Percentiles rank a stretch among this genome's conserved stretches.
phyloP scores from a whole-genome alignment of 2,113 vertebrate species.

The Thunnus thynnus region DNA sequence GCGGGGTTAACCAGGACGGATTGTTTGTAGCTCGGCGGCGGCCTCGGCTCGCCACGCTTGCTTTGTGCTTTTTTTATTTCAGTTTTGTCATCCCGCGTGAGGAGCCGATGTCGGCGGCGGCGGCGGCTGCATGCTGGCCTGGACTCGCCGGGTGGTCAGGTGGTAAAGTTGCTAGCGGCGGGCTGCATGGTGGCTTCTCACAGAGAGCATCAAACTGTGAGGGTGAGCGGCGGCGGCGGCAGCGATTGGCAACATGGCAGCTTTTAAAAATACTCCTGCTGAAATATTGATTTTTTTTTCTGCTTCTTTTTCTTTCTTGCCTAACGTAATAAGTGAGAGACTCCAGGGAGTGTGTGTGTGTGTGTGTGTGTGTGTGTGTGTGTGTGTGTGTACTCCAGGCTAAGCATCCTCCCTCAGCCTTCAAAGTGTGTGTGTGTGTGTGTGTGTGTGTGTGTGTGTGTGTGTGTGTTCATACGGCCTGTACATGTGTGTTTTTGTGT shows the following conservation, averaged over 20 bases:
- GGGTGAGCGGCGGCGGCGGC: constrained; percentile 31
- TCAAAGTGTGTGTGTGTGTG: constrained; percentile 18
- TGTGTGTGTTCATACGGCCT: too few species aligned
- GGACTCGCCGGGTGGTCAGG: constrained; percentile 50
- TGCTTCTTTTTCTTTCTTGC: constrained; percentile 71
- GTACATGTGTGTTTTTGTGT: constrained; percentile 5
- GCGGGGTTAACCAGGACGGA: constrained; percentile 59
- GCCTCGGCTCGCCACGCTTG: constrained; percentile 53
- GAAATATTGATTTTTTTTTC: constrained; percentile 80
- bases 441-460: constrained; percentile 4
- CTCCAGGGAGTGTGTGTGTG: constrained; percentile 64
- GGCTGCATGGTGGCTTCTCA: constrained; percentile 40
- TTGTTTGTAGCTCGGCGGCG: constrained; percentile 4
- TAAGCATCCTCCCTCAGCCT: neutral
- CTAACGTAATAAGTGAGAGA: constrained; percentile 84
- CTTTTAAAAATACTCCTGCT: constrained; percentile 83
- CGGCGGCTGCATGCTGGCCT: constrained; percentile 25
- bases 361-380: constrained; percentile 52
- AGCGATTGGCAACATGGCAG: constrained; percentile 61
- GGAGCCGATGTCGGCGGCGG: constrained; percentile 5
- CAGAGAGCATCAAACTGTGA: constrained; percentile 64
- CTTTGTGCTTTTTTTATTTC: constrained; percentile 45
- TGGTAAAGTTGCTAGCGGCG: constrained; percentile 36
- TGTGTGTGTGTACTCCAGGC: constrained; percentile 14
- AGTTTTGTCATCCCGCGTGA: constrained; percentile 35